Evolutionary conservation across 53 echinoderm and acorn worm species (phyloP), one percentile per base, ranked within the genome.

Genomic region (Actinopyga echinites): DNA sequence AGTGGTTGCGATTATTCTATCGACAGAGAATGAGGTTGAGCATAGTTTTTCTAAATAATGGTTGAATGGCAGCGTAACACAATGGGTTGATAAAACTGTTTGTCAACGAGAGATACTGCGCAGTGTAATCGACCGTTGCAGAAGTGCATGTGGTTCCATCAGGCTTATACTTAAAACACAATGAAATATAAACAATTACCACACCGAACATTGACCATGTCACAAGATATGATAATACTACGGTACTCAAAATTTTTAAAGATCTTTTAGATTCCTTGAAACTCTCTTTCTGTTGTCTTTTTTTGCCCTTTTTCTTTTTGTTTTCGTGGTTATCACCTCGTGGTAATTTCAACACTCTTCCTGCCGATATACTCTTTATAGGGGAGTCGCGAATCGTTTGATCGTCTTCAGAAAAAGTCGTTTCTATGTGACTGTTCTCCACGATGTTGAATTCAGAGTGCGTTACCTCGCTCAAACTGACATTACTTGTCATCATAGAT

Each of bases 151-250:
- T 40, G 40, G 40, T 40, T 6, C 40, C 40, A 6, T 40, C 5
- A 8, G 40, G 40, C 8, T 8, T 40, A 8, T 40, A 40, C 8
- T 40, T 40, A 40, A 40, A 40, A 40, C 69, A 69, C n/a, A 69
- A 6, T 20, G 69, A 69, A 19, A 69, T 69, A 13, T 22, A 23
- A 21, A 69, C 69, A 6, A 69, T 38, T 5, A 69, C 40, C 11
- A 69, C 40, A 25, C 38, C n/a, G n/a, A 69, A 11, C 69, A 69
- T 69, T 21, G 40, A 37, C 69, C 69, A 69, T 25, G 69, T 40
- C 17, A 34, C 38, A 21, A 69, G 38, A 21, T 69, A 69, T 1
- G 40, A 38, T 21, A 69, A 37, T 20, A 69, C 69, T 15, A 69
- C 25, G 1, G 21, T 38, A 6, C 23, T 24, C 9, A 69, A 38